These are phyloP conservation scores for Syngnathus scovelli DNA, from an alignment of 2,113 vertebrate species.

Conservation along the genomic window DNA sequence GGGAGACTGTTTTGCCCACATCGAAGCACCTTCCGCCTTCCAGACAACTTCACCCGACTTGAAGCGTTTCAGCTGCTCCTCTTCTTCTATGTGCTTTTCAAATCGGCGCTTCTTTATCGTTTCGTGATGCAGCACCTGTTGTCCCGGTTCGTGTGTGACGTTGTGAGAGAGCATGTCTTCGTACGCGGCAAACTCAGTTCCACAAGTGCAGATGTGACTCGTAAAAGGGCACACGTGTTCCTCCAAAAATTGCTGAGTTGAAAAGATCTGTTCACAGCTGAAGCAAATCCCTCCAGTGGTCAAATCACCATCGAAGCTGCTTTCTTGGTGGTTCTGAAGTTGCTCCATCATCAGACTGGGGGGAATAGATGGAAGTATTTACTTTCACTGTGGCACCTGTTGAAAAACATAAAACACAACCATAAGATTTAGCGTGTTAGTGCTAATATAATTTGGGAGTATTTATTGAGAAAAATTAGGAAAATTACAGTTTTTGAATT, in stretches of 20 bases:
- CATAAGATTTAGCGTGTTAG: not conserved
- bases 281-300: slow-evolving; percentile 51
- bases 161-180: slow-evolving; percentile 55
- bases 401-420: slow-evolving; percentile 2
- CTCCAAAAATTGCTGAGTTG: slow-evolving; percentile 45
- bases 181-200: slow-evolving; percentile 58
- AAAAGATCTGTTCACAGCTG: slow-evolving; percentile 61
- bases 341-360: slow-evolving; percentile 38
- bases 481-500: too few species aligned
- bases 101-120: slow-evolving; percentile 53
- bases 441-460: too few species aligned
- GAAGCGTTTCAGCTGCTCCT: slow-evolving; percentile 45
- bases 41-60: slow-evolving; percentile 43
- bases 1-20: slow-evolving; percentile 1
- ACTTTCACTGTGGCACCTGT: not conserved
- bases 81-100: slow-evolving; percentile 40
- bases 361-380: not conserved
- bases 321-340: not conserved
- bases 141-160: slow-evolving; percentile 52
- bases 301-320: slow-evolving; percentile 10
- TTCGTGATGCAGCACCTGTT: slow-evolving; percentile 50
- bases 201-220: slow-evolving; percentile 65
- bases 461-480: too few species aligned
- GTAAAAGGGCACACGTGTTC: slow-evolving; percentile 53
- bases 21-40: slow-evolving; percentile 13